These are phyloP conservation scores for Coendou prehensilis DNA, from an alignment of 2,797 vertebrate species.

Conservation along the genomic window DNA sequence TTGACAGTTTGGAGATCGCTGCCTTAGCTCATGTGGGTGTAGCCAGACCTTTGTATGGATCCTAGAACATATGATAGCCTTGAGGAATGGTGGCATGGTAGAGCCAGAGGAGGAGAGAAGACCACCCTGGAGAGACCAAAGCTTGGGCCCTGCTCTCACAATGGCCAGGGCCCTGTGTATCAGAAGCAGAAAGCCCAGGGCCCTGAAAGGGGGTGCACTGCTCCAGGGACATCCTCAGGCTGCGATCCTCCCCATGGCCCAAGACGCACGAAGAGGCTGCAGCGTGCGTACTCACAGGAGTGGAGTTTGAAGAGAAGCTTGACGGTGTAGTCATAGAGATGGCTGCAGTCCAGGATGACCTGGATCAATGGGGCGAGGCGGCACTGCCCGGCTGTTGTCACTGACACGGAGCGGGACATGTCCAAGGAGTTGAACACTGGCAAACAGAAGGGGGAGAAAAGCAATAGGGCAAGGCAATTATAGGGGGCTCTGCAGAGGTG, in stretches of 20 bases:
- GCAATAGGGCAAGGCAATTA: fast-evolving
- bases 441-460: not conserved
- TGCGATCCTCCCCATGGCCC: not conserved
- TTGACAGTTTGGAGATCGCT: not conserved
- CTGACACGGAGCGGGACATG: conserved; percentile 98
- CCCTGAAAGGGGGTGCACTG: fast-evolving
- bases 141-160: not conserved
- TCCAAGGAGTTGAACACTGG: conserved; percentile 97
- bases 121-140: not conserved
- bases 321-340: conserved; percentile 98
- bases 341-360: conserved; percentile 97
- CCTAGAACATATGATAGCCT: not conserved
- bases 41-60: not conserved
- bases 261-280: fast-evolving
- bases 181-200: not conserved
- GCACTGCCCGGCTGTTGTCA: conserved; percentile 97
- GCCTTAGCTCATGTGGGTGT: not conserved
- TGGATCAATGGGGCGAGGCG: conserved; percentile 98
- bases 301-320: conserved; percentile 99
- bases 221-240: not conserved
- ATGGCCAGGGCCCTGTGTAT: not conserved
- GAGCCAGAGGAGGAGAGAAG: not conserved
- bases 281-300: conserved; percentile 93
- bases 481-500: not conserved
- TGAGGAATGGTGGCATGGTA: not conserved